Evolutionary conservation across 2,888 invertebrate genomes (phyloP).

Genomic region (Vannuccia rotundouncinata): DNA sequence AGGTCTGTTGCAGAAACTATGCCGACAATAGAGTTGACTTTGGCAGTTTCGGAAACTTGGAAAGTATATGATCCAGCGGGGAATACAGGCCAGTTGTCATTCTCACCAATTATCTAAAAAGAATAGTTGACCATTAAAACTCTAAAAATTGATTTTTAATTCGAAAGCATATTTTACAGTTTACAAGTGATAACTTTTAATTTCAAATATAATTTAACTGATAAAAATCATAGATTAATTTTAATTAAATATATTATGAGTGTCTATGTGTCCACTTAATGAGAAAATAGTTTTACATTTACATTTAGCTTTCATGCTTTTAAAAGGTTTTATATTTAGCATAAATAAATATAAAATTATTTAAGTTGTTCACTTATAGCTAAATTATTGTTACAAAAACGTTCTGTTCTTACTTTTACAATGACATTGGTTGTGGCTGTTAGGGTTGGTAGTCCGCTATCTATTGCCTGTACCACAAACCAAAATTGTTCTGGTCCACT

Average conservation of each 20-base stretch:
- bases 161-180: neutral
- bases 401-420: neutral
- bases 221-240: neutral
- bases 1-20: neutral
- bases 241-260: neutral
- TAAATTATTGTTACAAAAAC: neutral
- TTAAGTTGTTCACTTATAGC: neutral
- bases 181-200: too few species aligned
- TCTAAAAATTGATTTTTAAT: too few species aligned
- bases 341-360: too few species aligned
- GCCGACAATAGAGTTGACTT: neutral
- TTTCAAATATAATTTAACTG: too few species aligned
- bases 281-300: too few species aligned
- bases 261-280: too few species aligned
- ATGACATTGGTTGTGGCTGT: neutral
- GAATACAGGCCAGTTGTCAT: neutral
- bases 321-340: too few species aligned
- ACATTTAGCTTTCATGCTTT: too few species aligned
- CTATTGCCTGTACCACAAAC: neutral
- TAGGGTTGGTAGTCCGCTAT: neutral
- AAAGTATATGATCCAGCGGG: neutral
- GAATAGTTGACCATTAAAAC: too few species aligned
- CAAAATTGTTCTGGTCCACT: neutral
- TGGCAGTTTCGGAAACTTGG: neutral
- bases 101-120: neutral